Evolutionary conservation across 2,888 invertebrate genomes (phyloP), one percentile per base, ranked within the genome.

Genomic region (Hermaeophaga mercurialis): DNA sequence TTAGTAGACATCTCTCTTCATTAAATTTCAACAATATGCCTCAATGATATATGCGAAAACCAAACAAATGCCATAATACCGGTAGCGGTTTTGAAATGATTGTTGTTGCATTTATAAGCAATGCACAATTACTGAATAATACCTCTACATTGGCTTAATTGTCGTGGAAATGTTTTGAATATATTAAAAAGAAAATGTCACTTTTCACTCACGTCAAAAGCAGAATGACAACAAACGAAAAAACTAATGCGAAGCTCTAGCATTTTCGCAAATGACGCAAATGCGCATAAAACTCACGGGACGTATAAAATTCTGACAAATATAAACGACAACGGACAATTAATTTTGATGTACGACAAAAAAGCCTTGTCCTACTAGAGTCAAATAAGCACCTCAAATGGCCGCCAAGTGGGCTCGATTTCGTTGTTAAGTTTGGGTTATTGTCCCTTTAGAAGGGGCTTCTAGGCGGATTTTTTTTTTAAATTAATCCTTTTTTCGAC

Each of bases 1-100:
- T 66, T 73, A 53, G 62, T 67, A 45, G 75, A 75, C 74, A 75
- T 76, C 19, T 56, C 24, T 17, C 41, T 26, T 41, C 12, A 39
- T 45, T 44, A 41, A 55, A 34, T 43, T 18, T 34, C 19, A 47
- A 26, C 34, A 43, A 53, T 52, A 48, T 53, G 43, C 44, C 26
- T 54, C 33, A 43, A 36, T 49, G 28, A 44, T 54, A 9, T 44
- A 48, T 24, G 47, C 24, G 34, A 34, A 47, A 11, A 17, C 19
- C 15, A 48, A 49, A 49, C 38, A 38, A 44, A 28, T 44, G 38
- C 28, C 48, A 56, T 49, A 44, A 43, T 53, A 47, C 53, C 56
- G 53, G 53, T 41, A 34, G 46, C 28, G 17, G n/a, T 43, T n/a
- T n/a, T n/a, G 19, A 11, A 31, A 18, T 7, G 9, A 15, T 31